Conservation (phyloP, 2,113 vertebrate genomes). For the Heterochromis multidens region DNA sequence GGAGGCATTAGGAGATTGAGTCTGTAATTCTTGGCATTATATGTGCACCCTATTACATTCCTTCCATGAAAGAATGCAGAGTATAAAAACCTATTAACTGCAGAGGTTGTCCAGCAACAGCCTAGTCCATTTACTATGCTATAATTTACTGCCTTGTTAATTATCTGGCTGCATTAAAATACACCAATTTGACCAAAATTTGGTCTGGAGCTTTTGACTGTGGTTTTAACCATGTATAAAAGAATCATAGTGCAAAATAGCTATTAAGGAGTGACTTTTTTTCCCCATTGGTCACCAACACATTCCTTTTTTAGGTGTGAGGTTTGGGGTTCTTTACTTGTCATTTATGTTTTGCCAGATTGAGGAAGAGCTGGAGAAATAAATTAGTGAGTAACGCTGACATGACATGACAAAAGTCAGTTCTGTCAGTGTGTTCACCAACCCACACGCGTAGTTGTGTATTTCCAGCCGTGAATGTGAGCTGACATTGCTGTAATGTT, state of each 20-base stretch:
- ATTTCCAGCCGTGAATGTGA: neutral
- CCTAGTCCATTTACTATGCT: constrained; percentile 31
- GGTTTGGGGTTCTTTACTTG: neutral
- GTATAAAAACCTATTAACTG: constrained; percentile 47
- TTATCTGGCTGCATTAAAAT: constrained; percentile 46
- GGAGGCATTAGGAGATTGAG: neutral
- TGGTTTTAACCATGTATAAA: constrained; percentile 25
- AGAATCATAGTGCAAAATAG: constrained; percentile 19
- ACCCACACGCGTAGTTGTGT: neutral
- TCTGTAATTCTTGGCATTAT: constrained; percentile 47
- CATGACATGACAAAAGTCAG: neutral
- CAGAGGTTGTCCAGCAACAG: constrained; percentile 38
- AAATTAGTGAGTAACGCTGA: neutral
- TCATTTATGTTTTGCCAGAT: neutral
- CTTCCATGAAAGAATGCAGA: constrained; percentile 52
- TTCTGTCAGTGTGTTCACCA: neutral
- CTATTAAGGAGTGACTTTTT: neutral
- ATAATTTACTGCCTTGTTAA: constrained; percentile 54
- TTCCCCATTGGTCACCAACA: neutral
- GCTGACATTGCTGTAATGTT: neutral
- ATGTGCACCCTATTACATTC: constrained; percentile 43
- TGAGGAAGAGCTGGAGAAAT: neutral
- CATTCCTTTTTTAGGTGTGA: constrained; percentile 45
- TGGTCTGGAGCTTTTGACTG: constrained; percentile 17
- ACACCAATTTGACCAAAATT: constrained; percentile 43